Conservation (phyloP, 2,113 vertebrate species). For the Bujurquina vittata region DNA sequence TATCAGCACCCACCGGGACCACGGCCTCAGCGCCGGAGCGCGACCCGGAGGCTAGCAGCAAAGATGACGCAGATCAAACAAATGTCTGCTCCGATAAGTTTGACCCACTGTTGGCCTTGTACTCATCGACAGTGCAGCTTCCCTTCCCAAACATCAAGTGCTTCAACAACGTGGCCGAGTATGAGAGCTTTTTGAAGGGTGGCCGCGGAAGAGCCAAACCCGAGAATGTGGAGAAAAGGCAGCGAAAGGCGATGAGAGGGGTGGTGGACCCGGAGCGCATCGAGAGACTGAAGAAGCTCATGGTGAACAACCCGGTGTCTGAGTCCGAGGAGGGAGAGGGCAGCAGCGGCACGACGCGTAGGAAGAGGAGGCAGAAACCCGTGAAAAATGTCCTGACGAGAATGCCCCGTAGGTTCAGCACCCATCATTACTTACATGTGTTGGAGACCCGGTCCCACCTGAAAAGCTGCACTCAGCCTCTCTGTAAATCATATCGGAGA, state of each 20-base stretch:
- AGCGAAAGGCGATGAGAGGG: conserved; percentile 72
- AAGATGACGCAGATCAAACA: conserved; percentile 47
- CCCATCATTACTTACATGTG: background rate
- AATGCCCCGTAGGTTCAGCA: conserved; percentile 86
- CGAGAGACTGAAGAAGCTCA: conserved; percentile 86
- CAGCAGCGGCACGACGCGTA: conserved; percentile 35
- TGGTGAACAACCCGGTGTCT: conserved; percentile 80
- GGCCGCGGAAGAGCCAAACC: conserved; percentile 82
- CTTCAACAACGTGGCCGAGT: conserved; percentile 93
- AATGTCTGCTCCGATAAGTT: conserved; percentile 89
- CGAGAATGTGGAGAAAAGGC: conserved; percentile 81
- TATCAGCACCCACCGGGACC: background rate
- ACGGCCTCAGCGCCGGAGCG: background rate
- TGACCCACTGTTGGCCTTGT: conserved; percentile 88
- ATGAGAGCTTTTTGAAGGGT: conserved; percentile 87
- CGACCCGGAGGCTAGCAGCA: background rate
- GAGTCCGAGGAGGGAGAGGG: conserved; percentile 69
- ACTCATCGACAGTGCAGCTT: conserved; percentile 82
- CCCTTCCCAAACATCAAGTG: conserved; percentile 87
- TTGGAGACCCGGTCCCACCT: background rate
- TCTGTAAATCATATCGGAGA: background rate
- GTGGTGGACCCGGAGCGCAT: conserved; percentile 83
- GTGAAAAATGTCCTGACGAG: conserved; percentile 91
- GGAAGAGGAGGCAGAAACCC: conserved; percentile 67
- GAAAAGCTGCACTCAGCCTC: background rate